Conservation (phyloP, 2,888 invertebrate genomes). For the Mythimna lalbum region DNA sequence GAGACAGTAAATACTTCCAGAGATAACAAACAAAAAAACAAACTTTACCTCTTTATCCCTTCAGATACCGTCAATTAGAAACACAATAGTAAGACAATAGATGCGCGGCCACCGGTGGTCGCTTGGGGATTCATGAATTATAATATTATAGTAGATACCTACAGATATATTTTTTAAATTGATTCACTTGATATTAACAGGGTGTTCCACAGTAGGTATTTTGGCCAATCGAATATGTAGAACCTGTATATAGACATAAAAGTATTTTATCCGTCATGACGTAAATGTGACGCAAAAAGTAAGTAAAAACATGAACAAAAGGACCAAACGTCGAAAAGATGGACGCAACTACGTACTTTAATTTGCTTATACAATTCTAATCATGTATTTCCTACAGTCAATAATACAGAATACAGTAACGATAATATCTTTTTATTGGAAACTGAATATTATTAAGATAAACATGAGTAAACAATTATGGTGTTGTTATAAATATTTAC, state of each 20-base stretch:
- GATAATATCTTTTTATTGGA: slow-evolving; percentile 47
- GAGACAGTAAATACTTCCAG: too few species aligned
- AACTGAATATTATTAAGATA: slow-evolving; percentile 42
- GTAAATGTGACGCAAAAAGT: slow-evolving; percentile 12
- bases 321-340: neutral
- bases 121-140: too few species aligned
- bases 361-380: slow-evolving; percentile 33
- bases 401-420: slow-evolving; percentile 29
- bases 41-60: too few species aligned
- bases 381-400: slow-evolving; percentile 11
- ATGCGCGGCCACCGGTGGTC: too few species aligned
- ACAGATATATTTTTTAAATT: too few species aligned
- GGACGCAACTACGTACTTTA: neutral
- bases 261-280: neutral
- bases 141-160: too few species aligned
- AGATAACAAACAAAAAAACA: too few species aligned
- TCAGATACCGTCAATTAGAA: too few species aligned
- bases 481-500: slow-evolving; percentile 57
- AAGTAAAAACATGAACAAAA: neutral
- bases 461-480: slow-evolving; percentile 39
- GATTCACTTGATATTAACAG: too few species aligned
- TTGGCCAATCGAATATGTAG: neutral
- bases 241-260: neutral
- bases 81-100: too few species aligned
- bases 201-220: neutral